Evolutionary conservation across 2,888 invertebrate species (phyloP).

Genomic region (Phengaris alcon): DNA sequence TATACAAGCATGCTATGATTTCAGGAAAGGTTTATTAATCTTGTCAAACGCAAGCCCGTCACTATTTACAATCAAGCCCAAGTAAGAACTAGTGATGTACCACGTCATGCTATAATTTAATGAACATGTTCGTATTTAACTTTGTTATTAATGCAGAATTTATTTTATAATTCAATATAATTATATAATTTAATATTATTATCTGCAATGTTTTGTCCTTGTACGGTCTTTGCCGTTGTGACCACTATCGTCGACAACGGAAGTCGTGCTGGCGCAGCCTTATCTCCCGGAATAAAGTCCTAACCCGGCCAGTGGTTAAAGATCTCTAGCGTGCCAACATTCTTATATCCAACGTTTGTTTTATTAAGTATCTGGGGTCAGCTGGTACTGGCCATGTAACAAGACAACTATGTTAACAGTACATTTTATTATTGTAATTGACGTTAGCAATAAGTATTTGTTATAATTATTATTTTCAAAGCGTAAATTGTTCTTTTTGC

Average conservation of each 20-base stretch:
- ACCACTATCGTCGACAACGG: slow-evolving; percentile 47
- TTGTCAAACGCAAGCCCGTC: slow-evolving; percentile 4
- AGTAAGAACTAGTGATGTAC: not conserved
- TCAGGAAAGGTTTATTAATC: not conserved
- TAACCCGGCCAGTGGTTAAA: slow-evolving; percentile 50
- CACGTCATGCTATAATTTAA: not conserved
- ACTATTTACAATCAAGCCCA: not conserved
- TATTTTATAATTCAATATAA: not conserved
- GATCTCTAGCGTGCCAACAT: slow-evolving; percentile 49
- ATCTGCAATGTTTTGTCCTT: slow-evolving; percentile 46
- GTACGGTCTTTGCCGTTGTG: slow-evolving; percentile 45
- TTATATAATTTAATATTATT: slow-evolving; percentile 42
- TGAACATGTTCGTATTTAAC: not conserved
- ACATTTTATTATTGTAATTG: slow-evolving; percentile 43
- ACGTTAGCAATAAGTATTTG: slow-evolving; percentile 39
- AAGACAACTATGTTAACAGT: slow-evolving; percentile 42
- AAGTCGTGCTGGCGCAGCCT: slow-evolving; percentile 54
- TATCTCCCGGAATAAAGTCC: slow-evolving; percentile 58
- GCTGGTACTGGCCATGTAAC: slow-evolving; percentile 43
- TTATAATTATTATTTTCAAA: slow-evolving; percentile 31
- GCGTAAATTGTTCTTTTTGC: not conserved
- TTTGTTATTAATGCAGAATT: not conserved
- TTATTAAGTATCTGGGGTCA: slow-evolving; percentile 49
- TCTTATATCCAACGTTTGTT: slow-evolving; percentile 50
- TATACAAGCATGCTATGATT: not conserved